Percentiles rank a stretch among this genome's conserved stretches.
These are phyloP conservation scores for Gerris buenoi DNA, from an alignment of 1,140 invertebrate species.

Conservation along the genomic window DNA sequence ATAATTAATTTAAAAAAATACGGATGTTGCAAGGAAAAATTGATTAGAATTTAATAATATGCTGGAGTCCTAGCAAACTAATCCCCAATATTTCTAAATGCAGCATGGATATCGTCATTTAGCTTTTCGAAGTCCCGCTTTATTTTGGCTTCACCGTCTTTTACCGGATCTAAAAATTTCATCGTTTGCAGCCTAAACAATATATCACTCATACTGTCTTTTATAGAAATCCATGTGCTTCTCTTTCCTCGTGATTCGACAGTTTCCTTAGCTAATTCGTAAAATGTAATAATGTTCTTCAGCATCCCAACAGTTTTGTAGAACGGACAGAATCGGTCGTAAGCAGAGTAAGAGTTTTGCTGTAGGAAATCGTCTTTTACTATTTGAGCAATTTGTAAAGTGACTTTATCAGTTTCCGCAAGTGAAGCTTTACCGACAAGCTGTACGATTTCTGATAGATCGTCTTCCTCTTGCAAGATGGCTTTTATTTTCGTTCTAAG, in stretches of 20 bases:
- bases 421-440: constrained; percentile 96
- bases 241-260: constrained; percentile 97
- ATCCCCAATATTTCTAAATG: constrained; percentile 97
- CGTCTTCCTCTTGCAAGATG: constrained; percentile 98
- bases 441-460: constrained; percentile 98
- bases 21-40: too few species aligned
- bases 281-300: constrained; percentile 95
- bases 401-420: constrained; percentile 97
- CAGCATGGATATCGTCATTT: constrained; percentile 84
- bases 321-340: constrained; percentile 98
- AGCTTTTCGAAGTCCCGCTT: constrained; percentile 90
- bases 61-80: too few species aligned
- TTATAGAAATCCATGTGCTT: constrained; percentile 94
- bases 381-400: constrained; percentile 91
- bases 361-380: constrained; percentile 99
- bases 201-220: constrained; percentile 88
- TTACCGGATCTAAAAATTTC: constrained; percentile 99
- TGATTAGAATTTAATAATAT: too few species aligned
- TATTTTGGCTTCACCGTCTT: constrained; percentile 94
- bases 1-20: too few species aligned
- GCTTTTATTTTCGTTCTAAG: constrained; percentile 84
- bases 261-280: constrained; percentile 91
- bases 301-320: constrained; percentile 99
- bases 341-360: constrained; percentile 89
- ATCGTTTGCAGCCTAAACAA: constrained; percentile 95